Conservation (phyloP, 2,888 invertebrate species). For the Zootermopsis nevadensis region DNA sequence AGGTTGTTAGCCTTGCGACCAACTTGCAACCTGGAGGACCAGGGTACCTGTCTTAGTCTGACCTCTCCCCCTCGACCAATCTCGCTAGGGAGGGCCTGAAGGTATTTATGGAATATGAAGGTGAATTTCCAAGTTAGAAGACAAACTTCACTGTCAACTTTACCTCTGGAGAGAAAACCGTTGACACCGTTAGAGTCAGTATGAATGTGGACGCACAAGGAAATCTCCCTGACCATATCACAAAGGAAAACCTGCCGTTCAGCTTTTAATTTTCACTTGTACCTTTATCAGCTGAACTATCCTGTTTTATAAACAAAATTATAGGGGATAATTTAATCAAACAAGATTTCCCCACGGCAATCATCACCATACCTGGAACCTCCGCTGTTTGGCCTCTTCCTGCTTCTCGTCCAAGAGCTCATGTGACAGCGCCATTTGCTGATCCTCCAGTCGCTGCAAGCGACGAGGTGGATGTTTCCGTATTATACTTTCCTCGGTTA, state of each 20-base stretch:
- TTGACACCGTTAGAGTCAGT: neutral
- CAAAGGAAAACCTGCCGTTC: neutral
- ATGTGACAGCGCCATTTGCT: slow-evolving; percentile 66
- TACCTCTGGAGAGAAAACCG: neutral
- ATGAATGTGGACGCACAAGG: neutral
- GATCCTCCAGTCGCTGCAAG: slow-evolving; percentile 74
- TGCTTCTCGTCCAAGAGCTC: slow-evolving; percentile 77
- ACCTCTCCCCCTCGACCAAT: too few species aligned
- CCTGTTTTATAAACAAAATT: neutral
- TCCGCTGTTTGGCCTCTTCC: slow-evolving; percentile 77
- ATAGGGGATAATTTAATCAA: too few species aligned
- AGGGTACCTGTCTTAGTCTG: too few species aligned
- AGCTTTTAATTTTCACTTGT: neutral
- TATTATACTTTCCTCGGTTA: slow-evolving; percentile 67
- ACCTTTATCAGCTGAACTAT: neutral
- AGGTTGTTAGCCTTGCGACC: too few species aligned
- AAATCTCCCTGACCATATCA: neutral
- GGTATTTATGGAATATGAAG: too few species aligned
- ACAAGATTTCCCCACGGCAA: too few species aligned
- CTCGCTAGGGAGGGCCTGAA: too few species aligned
- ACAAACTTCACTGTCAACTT: too few species aligned
- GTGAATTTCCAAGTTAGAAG: too few species aligned
- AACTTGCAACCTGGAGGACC: too few species aligned
- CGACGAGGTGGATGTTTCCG: slow-evolving; percentile 75
- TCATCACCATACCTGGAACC: slow-evolving; percentile 65